These are phyloP conservation scores for Amblyornis subalaris DNA, from an alignment of 2,113 vertebrate species.

Conservation along the genomic window DNA sequence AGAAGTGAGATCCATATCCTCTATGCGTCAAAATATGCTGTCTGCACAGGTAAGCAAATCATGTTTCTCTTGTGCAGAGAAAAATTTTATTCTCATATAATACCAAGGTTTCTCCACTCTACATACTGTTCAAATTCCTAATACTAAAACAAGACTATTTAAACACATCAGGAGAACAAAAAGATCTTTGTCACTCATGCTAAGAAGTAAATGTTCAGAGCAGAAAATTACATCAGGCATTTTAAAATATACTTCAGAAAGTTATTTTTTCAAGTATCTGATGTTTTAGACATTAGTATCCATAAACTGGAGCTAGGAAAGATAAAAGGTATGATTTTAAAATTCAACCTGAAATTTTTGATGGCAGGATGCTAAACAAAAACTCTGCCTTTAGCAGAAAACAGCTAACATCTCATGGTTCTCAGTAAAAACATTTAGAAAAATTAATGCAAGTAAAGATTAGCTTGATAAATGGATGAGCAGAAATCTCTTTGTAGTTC, in stretches of 20 bases:
- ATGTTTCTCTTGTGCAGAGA: not conserved
- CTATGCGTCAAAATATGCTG: not conserved
- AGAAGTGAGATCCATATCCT: not conserved
- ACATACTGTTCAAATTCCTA: not conserved
- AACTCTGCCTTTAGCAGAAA: not conserved
- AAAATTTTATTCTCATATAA: not conserved
- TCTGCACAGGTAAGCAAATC: not conserved
- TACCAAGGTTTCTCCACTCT: not conserved
- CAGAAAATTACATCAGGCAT: not conserved
- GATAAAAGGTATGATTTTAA: not conserved
- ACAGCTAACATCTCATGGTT: not conserved
- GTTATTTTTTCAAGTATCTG: not conserved
- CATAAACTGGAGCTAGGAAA: not conserved
- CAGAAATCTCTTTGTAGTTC: not conserved
- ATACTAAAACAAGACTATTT: not conserved
- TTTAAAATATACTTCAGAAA: not conserved
- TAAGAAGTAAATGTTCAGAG: not conserved
- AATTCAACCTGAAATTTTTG: not conserved
- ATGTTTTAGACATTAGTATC: not conserved
- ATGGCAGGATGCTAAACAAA: not conserved
- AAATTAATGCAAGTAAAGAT: not conserved
- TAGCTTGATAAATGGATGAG: not conserved
- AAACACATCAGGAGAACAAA: not conserved
- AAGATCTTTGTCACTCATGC: not conserved
- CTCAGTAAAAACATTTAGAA: not conserved